These are phyloP conservation scores for Spisula solida DNA, from an alignment of 2,888 invertebrate genomes.

Conservation along the genomic window DNA sequence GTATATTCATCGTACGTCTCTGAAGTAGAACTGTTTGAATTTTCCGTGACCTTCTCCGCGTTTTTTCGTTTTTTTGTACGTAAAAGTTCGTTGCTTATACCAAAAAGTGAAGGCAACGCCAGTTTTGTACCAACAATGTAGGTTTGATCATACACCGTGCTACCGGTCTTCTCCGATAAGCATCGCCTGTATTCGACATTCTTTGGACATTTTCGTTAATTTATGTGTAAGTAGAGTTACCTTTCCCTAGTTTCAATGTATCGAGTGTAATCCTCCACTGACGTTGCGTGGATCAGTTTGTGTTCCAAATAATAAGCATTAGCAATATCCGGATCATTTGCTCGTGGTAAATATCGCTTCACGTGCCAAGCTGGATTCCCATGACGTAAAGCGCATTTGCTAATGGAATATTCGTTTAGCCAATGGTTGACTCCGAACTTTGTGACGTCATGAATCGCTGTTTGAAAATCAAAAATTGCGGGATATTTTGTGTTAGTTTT, in stretches of 20 bases:
- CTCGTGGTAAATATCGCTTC: conserved; percentile 37
- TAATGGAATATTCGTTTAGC: neutral
- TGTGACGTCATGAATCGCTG: conserved; percentile 36
- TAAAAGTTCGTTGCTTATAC: no score
- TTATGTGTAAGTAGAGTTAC: neutral
- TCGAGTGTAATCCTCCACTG: conserved; percentile 18
- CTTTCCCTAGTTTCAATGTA: conserved; percentile 19
- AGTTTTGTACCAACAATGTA: no score
- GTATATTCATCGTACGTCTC: no score
- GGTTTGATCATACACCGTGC: no score
- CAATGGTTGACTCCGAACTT: conserved; percentile 21
- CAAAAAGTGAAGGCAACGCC: no score
- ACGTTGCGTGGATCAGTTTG: conserved; percentile 13
- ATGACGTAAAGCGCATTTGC: conserved; percentile 1
- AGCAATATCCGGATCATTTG: conserved; percentile 5
- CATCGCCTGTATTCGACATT: no score
- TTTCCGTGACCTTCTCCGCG: no score
- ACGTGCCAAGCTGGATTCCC: conserved; percentile 25
- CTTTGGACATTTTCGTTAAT: no score
- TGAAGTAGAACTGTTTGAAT: no score
- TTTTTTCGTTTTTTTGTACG: no score
- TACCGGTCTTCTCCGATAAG: no score
- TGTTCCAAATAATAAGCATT: conserved; percentile 23
- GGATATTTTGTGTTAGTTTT: neutral
- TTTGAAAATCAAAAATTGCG: conserved; percentile 15